These are phyloP conservation scores for Aegithalos caudatus DNA, from an alignment of 2,113 vertebrate genomes.

Conservation along the genomic window DNA sequence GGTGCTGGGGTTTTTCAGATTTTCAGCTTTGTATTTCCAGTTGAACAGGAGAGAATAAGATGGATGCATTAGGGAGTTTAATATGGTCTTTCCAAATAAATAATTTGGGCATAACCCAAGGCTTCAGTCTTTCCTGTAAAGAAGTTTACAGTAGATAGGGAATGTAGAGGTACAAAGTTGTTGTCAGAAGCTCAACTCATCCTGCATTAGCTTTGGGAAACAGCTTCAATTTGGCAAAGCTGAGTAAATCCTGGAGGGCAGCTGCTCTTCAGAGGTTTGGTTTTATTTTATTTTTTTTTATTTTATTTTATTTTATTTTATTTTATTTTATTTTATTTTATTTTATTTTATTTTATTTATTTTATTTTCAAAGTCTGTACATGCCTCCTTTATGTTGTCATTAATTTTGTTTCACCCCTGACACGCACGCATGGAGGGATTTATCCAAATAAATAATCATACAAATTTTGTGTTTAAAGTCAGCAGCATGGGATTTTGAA, in stretches of 20 bases:
- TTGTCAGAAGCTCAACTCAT: background rate
- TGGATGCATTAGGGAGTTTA: background rate
- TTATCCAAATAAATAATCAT: background rate
- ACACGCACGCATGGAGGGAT: rapidly evolving
- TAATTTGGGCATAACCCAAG: background rate
- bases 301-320: background rate
- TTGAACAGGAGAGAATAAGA: background rate
- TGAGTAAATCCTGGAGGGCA: background rate
- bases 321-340: background rate
- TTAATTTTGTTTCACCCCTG: background rate
- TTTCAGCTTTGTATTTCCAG: background rate
- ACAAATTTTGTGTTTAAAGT: background rate
- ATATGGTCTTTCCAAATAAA: background rate
- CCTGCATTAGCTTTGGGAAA: background rate
- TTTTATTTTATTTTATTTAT: background rate
- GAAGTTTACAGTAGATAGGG: background rate
- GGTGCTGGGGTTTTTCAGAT: background rate
- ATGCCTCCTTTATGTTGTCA: background rate
- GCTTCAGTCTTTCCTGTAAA: background rate
- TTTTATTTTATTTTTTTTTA: background rate
- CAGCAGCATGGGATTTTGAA: background rate
- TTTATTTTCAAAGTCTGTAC: background rate
- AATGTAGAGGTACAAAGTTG: background rate
- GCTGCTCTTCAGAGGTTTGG: background rate
- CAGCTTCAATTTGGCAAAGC: background rate